Evolutionary conservation across 2,888 invertebrate species (phyloP).

Genomic region (Xanthostigma xanthostigma): DNA sequence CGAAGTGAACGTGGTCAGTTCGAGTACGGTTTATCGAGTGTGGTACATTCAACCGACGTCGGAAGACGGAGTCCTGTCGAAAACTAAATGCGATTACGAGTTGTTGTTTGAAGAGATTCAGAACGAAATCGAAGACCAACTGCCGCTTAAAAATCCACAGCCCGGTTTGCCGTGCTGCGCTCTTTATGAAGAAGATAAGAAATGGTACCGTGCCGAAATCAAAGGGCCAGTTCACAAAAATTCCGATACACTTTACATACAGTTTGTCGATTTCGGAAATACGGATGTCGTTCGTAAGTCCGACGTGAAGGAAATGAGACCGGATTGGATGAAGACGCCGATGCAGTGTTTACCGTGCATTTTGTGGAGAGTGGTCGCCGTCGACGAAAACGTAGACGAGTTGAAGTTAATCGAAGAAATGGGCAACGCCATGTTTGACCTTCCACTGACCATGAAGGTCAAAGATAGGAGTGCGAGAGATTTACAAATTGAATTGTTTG

Average conservation of each 20-base stretch:
- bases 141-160: slow-evolving; percentile 29
- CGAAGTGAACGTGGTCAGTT: slow-evolving; percentile 27
- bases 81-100: slow-evolving; percentile 22
- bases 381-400: background rate
- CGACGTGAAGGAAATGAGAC: slow-evolving; percentile 33
- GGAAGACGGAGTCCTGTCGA: slow-evolving; percentile 19
- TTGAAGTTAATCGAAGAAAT: background rate
- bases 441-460: background rate
- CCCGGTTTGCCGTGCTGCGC: slow-evolving; percentile 47
- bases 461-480: background rate
- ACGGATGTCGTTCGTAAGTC: slow-evolving; percentile 32
- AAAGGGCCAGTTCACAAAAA: slow-evolving; percentile 30
- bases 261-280: slow-evolving; percentile 66
- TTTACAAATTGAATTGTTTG: background rate
- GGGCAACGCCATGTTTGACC: background rate
- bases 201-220: slow-evolving; percentile 60
- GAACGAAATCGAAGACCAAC: slow-evolving; percentile 26
- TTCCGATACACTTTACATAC: slow-evolving; percentile 35
- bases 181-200: slow-evolving; percentile 39
- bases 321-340: slow-evolving; percentile 34
- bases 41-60: slow-evolving; percentile 15
- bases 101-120: slow-evolving; percentile 32
- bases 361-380: background rate
- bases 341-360: slow-evolving; percentile 21
- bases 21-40: slow-evolving; percentile 17